Evolutionary conservation across 1,140 invertebrate species (phyloP), one percentile per base, ranked within the genome.

Genomic region (Leptinotarsa lineolata): DNA sequence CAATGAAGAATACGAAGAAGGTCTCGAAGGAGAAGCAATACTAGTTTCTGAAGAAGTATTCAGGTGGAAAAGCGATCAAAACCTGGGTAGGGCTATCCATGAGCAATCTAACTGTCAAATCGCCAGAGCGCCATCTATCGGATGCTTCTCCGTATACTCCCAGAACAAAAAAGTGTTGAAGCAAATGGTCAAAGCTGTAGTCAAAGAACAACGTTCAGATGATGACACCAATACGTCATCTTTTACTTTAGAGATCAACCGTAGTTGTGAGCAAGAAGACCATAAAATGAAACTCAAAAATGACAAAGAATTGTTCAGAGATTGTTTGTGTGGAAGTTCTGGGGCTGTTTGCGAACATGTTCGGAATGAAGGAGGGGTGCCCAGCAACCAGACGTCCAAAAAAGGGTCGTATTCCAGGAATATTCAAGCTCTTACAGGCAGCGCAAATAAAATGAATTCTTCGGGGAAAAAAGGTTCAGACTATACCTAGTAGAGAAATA

Each of bases 241-340:
- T 15, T 54, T 54, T 0, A 54, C 48, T 54, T 18, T 54, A 1
- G 48, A 18, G 15, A 54, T 18, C 15, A 54, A 54, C 15, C 48
- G 15, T 18, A 54, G 48, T 13, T 54, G 15, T 54, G 48, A 54
- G 45, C 5, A 46, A 54, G 48, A 54, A 54, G 48, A 54, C 15
- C 15, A 54, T 15, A 54, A 54, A 54, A 54, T 54, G 48, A 54
- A n/a, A 3, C 5, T 54, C n/a, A 12, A 30, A 44, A 44, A 16
- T 11, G 59, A 18, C 11, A 16, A 46, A 24, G 46, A 69, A 5
- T 13, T 69, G 44, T 4, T 64, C 59, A 2, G 6, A 18, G 58
- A 61, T 58, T 71, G 58, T 46, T 69, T 20, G 6, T 44, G 16
- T 45, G 58, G 30, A n/a, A 61, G 6, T 71, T 15, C 60, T 60